Evolutionary conservation across 2,113 vertebrate species (phyloP).

Genomic region (Gobio gobio): DNA sequence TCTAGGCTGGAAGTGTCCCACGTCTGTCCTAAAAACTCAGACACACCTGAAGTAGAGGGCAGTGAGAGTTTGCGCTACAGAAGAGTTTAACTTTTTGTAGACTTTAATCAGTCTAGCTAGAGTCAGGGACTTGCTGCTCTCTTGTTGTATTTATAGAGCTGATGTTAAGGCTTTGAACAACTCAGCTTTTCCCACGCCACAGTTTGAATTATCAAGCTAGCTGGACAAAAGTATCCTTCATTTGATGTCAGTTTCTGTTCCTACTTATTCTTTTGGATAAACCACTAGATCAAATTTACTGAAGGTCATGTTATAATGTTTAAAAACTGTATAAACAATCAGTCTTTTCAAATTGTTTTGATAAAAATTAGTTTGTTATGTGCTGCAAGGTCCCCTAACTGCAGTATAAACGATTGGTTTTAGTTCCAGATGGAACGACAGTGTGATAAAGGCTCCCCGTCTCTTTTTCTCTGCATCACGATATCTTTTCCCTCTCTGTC

Average conservation of each 20-base stretch:
- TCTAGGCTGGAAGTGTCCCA: slow-evolving; percentile 58
- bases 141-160: slow-evolving; percentile 23
- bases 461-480: slow-evolving; percentile 28
- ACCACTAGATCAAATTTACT: background rate
- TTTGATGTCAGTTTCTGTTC: background rate
- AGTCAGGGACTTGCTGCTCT: slow-evolving; percentile 6
- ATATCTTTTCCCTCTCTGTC: slow-evolving; percentile 42
- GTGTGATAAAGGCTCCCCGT: background rate
- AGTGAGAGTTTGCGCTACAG: slow-evolving; percentile 8
- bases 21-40: slow-evolving; percentile 43
- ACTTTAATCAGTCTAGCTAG: background rate
- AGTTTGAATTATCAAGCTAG: background rate
- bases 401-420: background rate
- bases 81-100: background rate
- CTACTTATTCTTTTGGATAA: background rate
- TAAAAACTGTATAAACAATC: background rate
- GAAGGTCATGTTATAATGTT: background rate
- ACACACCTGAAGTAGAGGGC: slow-evolving; percentile 50
- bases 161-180: slow-evolving; percentile 10
- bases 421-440: slow-evolving; percentile 14
- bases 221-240: slow-evolving; percentile 1
- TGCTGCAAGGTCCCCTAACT: slow-evolving; percentile 1
- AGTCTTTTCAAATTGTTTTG: background rate
- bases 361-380: slow-evolving; percentile 16
- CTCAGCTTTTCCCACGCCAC: background rate